Evolutionary conservation across 2,888 invertebrate species (phyloP).

Genomic region (Hirtodrosophila confusa): DNA sequence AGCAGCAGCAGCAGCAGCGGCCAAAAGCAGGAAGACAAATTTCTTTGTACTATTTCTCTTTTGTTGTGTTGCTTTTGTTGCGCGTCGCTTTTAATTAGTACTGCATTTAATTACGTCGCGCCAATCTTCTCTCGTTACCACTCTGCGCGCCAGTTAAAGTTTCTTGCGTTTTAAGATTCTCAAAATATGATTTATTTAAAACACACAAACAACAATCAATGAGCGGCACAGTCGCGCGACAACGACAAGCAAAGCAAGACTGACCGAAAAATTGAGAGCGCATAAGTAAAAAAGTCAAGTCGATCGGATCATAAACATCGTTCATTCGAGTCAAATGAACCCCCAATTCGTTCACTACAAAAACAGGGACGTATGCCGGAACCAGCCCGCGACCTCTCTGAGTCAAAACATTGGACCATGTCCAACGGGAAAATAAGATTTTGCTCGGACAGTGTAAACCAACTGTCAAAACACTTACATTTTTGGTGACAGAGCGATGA

Average conservation of each 20-base stretch:
- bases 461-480: no score
- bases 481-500: no score
- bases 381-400: no score
- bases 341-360: no score
- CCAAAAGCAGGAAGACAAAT: conserved; percentile 68
- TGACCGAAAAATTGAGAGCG: conserved; percentile 45
- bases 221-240: conserved; percentile 44
- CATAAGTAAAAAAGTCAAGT: not conserved
- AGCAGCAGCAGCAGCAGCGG: conserved; percentile 31
- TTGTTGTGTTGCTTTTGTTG: conserved; percentile 37
- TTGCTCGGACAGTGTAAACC: no score
- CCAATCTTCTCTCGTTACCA: conserved; percentile 25
- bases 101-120: conserved; percentile 37
- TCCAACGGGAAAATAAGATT: no score
- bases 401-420: no score
- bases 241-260: conserved; percentile 39
- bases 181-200: conserved; percentile 43
- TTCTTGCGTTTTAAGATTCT: conserved; percentile 56
- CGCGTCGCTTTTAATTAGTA: conserved; percentile 20
- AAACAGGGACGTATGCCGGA: no score
- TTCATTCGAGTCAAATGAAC: no score
- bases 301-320: no score
- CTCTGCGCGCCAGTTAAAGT: conserved; percentile 35
- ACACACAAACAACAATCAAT: conserved; percentile 50
- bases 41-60: conserved; percentile 57